phyloP scores from a whole-genome alignment of 2,797 vertebrate genomes.

The Cichlasoma orientale region DNA sequence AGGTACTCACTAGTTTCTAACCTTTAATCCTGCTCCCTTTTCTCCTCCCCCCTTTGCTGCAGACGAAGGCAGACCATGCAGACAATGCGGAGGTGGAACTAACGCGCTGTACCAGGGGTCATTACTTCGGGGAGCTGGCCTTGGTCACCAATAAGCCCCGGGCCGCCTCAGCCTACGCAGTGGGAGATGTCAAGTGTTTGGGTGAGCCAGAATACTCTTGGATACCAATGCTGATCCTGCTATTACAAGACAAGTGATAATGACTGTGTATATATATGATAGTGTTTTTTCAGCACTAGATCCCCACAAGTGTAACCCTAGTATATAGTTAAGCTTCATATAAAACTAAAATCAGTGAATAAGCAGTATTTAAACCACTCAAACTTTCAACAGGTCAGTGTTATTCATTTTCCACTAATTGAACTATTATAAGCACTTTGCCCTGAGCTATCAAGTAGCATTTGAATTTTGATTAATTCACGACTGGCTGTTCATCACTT shows the following conservation, averaged over 20 bases:
- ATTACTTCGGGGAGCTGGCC: conserved; percentile 98
- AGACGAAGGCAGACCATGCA: conserved; percentile 93
- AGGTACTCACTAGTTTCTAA: conserved; percentile 32
- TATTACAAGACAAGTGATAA: neutral
- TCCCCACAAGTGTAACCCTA: neutral
- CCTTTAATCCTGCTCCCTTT: conserved; percentile 37
- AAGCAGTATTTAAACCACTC: neutral
- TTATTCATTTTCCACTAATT: neutral
- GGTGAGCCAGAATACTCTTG: conserved; percentile 79
- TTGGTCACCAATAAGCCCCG: conserved; percentile 98
- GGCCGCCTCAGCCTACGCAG: conserved; percentile 95
- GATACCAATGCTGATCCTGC: neutral
- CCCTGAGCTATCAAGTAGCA: conserved; percentile 24
- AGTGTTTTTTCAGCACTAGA: neutral
- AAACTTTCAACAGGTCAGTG: neutral
- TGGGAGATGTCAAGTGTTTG: conserved; percentile 94
- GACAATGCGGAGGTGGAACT: conserved; percentile 94
- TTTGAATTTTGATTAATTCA: conserved; percentile 35
- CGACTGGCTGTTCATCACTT: neutral
- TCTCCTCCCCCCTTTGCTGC: conserved; percentile 16
- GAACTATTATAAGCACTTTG: neutral
- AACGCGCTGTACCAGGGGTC: conserved; percentile 91
- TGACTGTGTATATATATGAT: neutral
- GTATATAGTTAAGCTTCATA: neutral
- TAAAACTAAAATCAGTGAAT: conserved; percentile 5